Percentiles rank a stretch among this genome's conserved stretches.
These are phyloP conservation scores for Agonopterix heracliana DNA, from an alignment of 2,888 invertebrate species.

Conservation along the genomic window DNA sequence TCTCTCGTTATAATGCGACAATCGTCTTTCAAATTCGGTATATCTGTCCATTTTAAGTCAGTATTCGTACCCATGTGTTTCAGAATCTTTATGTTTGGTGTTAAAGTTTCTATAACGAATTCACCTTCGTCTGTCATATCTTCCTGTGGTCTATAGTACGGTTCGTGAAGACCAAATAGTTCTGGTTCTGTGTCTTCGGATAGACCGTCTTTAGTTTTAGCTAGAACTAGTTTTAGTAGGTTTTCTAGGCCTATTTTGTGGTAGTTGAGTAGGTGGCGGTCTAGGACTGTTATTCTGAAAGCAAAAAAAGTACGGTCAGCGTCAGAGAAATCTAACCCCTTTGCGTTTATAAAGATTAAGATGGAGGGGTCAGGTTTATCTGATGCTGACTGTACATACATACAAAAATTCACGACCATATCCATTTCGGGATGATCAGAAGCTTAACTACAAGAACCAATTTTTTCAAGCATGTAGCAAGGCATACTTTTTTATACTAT, in stretches of 20 bases:
- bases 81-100: slow-evolving; percentile 54
- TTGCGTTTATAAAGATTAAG: too few relatives aligned
- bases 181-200: slow-evolving; percentile 25
- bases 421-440: too few relatives aligned
- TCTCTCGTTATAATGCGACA: slow-evolving; percentile 37
- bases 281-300: slow-evolving; percentile 60
- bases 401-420: too few relatives aligned
- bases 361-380: too few relatives aligned
- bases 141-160: slow-evolving; percentile 46
- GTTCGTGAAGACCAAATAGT: slow-evolving; percentile 33
- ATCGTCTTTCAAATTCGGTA: slow-evolving; percentile 39
- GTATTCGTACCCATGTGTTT: slow-evolving; percentile 54
- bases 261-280: slow-evolving; percentile 56
- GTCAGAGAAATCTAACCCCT: too few relatives aligned
- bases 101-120: slow-evolving; percentile 52
- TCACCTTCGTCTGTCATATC: slow-evolving; percentile 52
- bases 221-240: slow-evolving; percentile 56
- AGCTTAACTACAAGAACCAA: too few relatives aligned
- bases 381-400: too few relatives aligned
- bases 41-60: slow-evolving; percentile 39
- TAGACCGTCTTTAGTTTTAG: slow-evolving; percentile 58
- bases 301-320: neutral
- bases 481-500: too few relatives aligned
- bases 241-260: slow-evolving; percentile 60
- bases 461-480: too few relatives aligned